A percentile compares a stretch with the other conserved stretches of the same genome.
Conservation (phyloP, 2,888 invertebrate genomes). For the Drosophila testacea region DNA sequence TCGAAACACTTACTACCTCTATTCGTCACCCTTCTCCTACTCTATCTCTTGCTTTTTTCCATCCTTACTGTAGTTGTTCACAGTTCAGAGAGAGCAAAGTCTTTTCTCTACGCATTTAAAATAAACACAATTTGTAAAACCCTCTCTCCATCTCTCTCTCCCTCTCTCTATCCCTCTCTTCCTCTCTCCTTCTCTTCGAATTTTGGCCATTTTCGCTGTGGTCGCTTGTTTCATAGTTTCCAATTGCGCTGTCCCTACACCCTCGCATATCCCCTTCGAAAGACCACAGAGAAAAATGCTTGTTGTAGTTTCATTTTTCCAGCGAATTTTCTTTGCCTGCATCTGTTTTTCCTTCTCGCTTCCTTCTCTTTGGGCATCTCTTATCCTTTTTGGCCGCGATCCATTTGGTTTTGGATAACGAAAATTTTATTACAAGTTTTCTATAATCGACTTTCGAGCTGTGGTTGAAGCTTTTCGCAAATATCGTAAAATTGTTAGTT, state of each 20-base stretch:
- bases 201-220: constrained; percentile 34
- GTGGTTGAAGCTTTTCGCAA: constrained; percentile 58
- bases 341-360: constrained; percentile 12
- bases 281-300: constrained; percentile 28
- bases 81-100: constrained; percentile 10
- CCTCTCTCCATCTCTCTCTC: not conserved
- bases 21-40: not conserved
- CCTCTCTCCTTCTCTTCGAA: too few relatives aligned
- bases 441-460: constrained; percentile 75
- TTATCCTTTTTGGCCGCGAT: constrained; percentile 38
- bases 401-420: constrained; percentile 68
- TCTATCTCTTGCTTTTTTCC: not conserved
- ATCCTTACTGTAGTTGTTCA: constrained; percentile 3
- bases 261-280: not conserved
- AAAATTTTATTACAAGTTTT: constrained; percentile 79
- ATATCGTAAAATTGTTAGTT: constrained; percentile 62
- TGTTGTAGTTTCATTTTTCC: constrained; percentile 38
- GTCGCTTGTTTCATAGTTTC: constrained; percentile 68
- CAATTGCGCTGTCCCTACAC: constrained; percentile 41
- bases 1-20: not conserved
- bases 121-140: constrained; percentile 68
- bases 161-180: not conserved
- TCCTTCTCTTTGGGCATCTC: too few relatives aligned
- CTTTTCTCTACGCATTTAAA: constrained; percentile 37
- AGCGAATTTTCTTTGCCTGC: constrained; percentile 39